These are phyloP conservation scores for Popillia japonica DNA, from an alignment of 1,140 invertebrate genomes.

Conservation along the genomic window DNA sequence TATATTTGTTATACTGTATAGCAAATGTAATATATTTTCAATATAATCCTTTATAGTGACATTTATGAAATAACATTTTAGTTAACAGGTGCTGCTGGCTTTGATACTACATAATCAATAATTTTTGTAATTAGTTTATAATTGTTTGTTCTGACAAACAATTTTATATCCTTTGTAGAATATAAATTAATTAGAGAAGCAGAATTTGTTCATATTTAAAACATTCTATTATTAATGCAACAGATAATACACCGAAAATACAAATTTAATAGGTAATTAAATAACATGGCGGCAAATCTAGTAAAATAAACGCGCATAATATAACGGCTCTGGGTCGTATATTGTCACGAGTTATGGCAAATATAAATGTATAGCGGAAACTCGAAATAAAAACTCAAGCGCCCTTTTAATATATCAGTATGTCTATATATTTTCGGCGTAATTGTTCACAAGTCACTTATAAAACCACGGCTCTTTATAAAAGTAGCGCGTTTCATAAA, in stretches of 20 bases:
- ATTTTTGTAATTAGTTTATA: not conserved
- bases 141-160: not conserved
- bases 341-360: not conserved
- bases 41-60: too few species aligned
- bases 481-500: not conserved
- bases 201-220: slow-evolving; percentile 1
- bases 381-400: not conserved
- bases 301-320: not conserved
- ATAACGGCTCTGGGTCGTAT: not conserved
- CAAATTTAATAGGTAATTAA: not conserved
- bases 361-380: not conserved
- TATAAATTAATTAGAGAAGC: not conserved
- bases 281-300: not conserved
- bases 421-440: not conserved
- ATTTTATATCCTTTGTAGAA: not conserved
- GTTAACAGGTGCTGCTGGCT: too few species aligned
- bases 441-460: slow-evolving; percentile 11
- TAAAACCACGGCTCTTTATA: slow-evolving; percentile 2
- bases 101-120: too few species aligned
- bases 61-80: too few species aligned
- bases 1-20: too few species aligned
- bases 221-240: not conserved
- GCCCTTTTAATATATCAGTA: not conserved
- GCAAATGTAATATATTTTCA: too few species aligned
- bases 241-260: not conserved